These are phyloP conservation scores for Ctenicera cuprea DNA, from an alignment of 2,888 invertebrate genomes.

Conservation along the genomic window DNA sequence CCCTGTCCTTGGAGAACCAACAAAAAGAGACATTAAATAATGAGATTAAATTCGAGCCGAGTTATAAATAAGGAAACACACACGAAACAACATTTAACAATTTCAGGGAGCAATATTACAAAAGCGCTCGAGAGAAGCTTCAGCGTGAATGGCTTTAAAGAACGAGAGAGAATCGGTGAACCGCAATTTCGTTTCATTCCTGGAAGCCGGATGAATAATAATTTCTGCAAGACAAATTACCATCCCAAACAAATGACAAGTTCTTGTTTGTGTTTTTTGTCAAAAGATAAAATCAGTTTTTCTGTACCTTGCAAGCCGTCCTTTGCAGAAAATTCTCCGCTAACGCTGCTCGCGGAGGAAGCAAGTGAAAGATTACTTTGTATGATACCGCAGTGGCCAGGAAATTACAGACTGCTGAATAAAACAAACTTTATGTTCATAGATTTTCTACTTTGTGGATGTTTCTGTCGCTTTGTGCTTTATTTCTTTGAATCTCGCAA, in stretches of 20 bases:
- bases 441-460: constrained; percentile 30
- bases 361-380: constrained; percentile 32
- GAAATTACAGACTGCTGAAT: constrained; percentile 37
- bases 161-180: constrained; percentile 37
- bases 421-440: constrained; percentile 35
- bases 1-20: constrained; percentile 13
- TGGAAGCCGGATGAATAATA: constrained; percentile 39
- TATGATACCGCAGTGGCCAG: constrained; percentile 31
- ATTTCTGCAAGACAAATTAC: constrained; percentile 37
- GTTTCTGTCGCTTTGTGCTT: constrained; percentile 11
- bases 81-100: constrained; percentile 14
- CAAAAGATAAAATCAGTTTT: constrained; percentile 27
- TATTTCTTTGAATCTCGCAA: constrained; percentile 16
- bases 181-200: constrained; percentile 41
- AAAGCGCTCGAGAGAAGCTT: constrained; percentile 5
- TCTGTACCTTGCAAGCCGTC: constrained; percentile 19
- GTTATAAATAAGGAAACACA: constrained; percentile 17
- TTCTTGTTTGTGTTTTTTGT: constrained; percentile 39
- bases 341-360: constrained; percentile 18
- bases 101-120: neutral
- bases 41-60: constrained; percentile 6
- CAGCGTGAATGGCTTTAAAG: constrained; percentile 25
- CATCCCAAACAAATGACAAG: constrained; percentile 31
- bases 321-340: constrained; percentile 29
- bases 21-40: constrained; percentile 24